These are phyloP conservation scores for Menidia beryllina DNA, from an alignment of 2,113 vertebrate species.

Conservation along the genomic window DNA sequence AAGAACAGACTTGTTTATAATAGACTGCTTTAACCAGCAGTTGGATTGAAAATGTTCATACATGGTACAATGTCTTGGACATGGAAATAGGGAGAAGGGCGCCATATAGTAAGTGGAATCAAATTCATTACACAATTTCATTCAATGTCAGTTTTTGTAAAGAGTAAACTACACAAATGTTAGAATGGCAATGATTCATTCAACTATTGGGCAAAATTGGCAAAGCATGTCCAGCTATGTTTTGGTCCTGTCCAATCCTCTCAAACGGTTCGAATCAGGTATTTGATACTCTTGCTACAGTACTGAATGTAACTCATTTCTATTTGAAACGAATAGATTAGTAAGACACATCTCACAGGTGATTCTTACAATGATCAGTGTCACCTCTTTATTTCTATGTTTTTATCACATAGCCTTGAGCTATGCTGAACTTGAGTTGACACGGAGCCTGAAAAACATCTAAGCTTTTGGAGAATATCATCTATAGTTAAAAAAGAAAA, in stretches of 20 bases:
- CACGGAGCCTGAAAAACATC: slow-evolving; percentile 58
- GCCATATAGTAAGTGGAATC: no score
- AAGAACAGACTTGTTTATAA: neutral
- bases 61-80: slow-evolving; percentile 26
- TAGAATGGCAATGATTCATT: no score
- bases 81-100: no score
- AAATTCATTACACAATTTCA: no score
- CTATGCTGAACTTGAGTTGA: slow-evolving; percentile 51
- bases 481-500: neutral
- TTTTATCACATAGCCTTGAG: slow-evolving; percentile 28
- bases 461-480: slow-evolving; percentile 24
- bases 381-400: slow-evolving; percentile 36
- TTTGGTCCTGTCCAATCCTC: no score
- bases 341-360: slow-evolving; percentile 61
- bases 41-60: slow-evolving; percentile 18
- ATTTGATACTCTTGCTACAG: slow-evolving; percentile 48
- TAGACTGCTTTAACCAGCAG: neutral
- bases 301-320: slow-evolving; percentile 49
- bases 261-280: no score
- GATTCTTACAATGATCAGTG: slow-evolving; percentile 65
- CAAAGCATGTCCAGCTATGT: no score
- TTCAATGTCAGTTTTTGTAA: no score
- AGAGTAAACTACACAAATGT: no score
- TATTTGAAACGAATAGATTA: slow-evolving; percentile 36
- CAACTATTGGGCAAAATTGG: no score